phyloP scores from a whole-genome alignment of 2,113 vertebrate genomes.

The Oryctolagus cuniculus region DNA sequence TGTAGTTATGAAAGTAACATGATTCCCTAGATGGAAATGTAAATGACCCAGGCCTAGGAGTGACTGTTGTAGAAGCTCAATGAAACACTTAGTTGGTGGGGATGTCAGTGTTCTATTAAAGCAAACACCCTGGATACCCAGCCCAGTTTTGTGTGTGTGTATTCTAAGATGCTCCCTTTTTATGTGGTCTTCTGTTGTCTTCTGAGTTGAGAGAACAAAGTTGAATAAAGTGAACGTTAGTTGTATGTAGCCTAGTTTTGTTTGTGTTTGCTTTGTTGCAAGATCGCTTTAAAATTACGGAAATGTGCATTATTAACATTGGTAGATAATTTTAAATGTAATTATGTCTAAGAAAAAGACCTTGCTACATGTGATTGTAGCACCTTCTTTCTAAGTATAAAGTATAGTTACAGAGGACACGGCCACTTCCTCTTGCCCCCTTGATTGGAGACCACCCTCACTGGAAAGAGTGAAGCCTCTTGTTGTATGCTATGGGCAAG shows the following conservation, averaged over 20 bases:
- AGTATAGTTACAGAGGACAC: not conserved
- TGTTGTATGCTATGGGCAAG: too few relatives aligned
- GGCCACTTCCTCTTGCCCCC: fast-evolving
- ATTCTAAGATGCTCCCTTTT: constrained; percentile 64
- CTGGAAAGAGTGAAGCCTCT: not conserved
- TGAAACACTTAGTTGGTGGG: not conserved
- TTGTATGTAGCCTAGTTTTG: constrained; percentile 66
- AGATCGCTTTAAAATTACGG: not conserved
- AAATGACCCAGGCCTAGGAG: not conserved
- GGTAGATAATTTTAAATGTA: not conserved
- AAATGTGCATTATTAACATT: not conserved
- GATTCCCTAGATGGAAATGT: constrained; percentile 15
- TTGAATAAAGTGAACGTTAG: constrained; percentile 76
- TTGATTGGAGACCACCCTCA: fast-evolving
- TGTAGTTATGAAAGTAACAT: constrained; percentile 40
- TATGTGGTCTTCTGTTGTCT: constrained; percentile 72
- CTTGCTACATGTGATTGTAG: not conserved
- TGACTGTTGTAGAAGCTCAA: constrained; percentile 8
- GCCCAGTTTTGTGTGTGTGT: constrained; percentile 45
- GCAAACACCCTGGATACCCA: constrained; percentile 11
- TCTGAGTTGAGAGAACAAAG: constrained; percentile 74
- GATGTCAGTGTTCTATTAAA: constrained; percentile 55
- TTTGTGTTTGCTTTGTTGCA: constrained; percentile 49
- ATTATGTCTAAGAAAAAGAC: not conserved
- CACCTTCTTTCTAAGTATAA: not conserved